Conservation (phyloP, 1,140 invertebrate genomes). For the Ooceraea biroi region DNA sequence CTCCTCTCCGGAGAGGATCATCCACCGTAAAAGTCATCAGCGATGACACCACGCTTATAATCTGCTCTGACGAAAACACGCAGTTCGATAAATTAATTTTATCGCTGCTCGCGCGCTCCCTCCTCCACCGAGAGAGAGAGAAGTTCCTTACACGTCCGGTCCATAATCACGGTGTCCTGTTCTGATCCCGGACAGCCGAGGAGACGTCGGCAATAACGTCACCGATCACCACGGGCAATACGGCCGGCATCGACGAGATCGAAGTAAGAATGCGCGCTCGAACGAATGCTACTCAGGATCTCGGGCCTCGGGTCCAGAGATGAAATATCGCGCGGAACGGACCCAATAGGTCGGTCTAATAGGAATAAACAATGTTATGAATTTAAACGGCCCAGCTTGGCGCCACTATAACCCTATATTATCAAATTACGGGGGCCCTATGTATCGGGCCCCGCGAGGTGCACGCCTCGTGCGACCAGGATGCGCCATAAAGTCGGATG, state of each 20-base stretch:
- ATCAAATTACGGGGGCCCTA: slow-evolving; percentile 78
- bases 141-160: not conserved
- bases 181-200: not conserved
- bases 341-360: slow-evolving; percentile 77
- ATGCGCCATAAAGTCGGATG: slow-evolving; percentile 76
- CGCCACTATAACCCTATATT: slow-evolving; percentile 81
- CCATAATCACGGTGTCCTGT: slow-evolving; percentile 1
- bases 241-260: not conserved
- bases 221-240: slow-evolving; percentile 26
- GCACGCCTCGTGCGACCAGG: slow-evolving; percentile 71
- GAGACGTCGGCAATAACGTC: slow-evolving; percentile 10
- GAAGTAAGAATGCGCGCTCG: slow-evolving; percentile 43
- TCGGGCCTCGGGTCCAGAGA: slow-evolving; percentile 42
- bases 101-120: not conserved
- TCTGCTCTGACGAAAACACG: slow-evolving; percentile 50
- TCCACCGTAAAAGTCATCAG: slow-evolving; percentile 51
- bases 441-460: slow-evolving; percentile 69
- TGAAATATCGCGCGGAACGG: slow-evolving; percentile 74
- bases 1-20: slow-evolving; percentile 11
- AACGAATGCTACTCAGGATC: too few relatives aligned
- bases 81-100: slow-evolving; percentile 52
- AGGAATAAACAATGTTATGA: slow-evolving; percentile 81
- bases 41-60: slow-evolving; percentile 38
- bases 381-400: slow-evolving; percentile 79
- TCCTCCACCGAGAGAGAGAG: not conserved